Conservation (phyloP, 2,888 invertebrate genomes). For the Ceraclea dissimilis region DNA sequence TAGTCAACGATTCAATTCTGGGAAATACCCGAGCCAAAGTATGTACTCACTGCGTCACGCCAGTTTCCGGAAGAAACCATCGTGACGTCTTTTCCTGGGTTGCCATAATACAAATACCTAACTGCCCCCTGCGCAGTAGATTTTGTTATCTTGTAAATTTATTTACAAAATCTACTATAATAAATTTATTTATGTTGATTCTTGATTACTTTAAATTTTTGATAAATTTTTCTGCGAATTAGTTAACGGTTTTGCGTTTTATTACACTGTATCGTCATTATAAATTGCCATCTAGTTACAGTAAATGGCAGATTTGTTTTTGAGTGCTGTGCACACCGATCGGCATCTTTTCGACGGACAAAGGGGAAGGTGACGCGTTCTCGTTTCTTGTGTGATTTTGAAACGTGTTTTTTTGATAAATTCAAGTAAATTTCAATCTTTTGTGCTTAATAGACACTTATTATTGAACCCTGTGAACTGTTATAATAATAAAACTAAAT, state of each 20-base stretch:
- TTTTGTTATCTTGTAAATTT: no score
- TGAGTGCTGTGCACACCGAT: conserved; percentile 1
- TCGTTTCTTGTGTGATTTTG: conserved; percentile 5
- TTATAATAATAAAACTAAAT: neutral
- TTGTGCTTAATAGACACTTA: conserved; percentile 8
- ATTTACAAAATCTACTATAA: no score
- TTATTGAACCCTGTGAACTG: conserved; percentile 9
- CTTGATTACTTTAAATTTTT: neutral
- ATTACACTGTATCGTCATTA: no score
- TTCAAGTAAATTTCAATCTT: conserved; percentile 13
- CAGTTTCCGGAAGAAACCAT: conserved; percentile 14
- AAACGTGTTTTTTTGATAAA: conserved; percentile 20
- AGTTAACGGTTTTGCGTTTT: no score
- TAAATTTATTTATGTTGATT: no score
- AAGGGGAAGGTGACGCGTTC: conserved; percentile 25
- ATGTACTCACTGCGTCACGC: conserved; percentile 5
- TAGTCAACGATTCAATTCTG: neutral
- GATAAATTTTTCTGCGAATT: neutral
- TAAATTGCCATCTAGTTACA: no score
- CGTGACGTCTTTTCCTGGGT: conserved; percentile 7
- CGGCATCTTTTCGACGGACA: conserved; percentile 17
- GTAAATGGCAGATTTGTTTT: neutral
- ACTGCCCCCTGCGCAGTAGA: no score
- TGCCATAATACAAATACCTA: conserved; percentile 2
- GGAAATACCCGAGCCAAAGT: neutral